phyloP scores from a whole-genome alignment of 2,888 invertebrate genomes.

The Automeris io region DNA sequence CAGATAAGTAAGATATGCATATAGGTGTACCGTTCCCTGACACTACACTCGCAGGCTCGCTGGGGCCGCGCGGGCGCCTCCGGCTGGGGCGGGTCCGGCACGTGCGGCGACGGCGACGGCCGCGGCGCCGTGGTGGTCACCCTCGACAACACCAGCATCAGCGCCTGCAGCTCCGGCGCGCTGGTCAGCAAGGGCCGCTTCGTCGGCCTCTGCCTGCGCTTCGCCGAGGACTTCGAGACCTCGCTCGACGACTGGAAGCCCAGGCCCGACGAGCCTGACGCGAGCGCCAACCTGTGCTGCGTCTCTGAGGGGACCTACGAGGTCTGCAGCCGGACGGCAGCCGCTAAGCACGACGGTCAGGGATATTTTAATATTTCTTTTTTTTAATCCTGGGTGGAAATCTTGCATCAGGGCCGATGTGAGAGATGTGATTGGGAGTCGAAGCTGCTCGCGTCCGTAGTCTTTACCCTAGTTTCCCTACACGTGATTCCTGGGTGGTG shows the following conservation, averaged over 20 bases:
- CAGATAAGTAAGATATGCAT: no score
- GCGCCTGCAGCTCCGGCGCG: conserved; percentile 96
- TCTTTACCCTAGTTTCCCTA: no score
- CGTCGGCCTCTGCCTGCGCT: conserved; percentile 93
- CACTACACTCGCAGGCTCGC: conserved; percentile 23
- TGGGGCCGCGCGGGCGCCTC: conserved; percentile 82
- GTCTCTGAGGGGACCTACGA: conserved; percentile 99
- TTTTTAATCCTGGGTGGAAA: no score
- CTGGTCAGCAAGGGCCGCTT: conserved; percentile 89
- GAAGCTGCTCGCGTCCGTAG: no score
- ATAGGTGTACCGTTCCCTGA: no score
- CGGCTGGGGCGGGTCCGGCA: conserved; percentile 52
- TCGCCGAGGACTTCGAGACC: conserved; percentile 98
- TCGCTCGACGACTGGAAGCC: conserved; percentile 99
- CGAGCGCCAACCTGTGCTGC: conserved; percentile 93
- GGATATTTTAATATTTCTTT: neutral
- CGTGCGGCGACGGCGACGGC: conserved; percentile 83
- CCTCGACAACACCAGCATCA: conserved; percentile 95
- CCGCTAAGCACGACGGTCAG: conserved; percentile 87
- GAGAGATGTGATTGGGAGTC: no score
- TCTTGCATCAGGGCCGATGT: no score
- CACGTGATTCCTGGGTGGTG: no score
- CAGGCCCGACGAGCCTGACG: conserved; percentile 81
- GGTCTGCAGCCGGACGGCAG: conserved; percentile 95
- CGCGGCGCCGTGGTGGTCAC: conserved; percentile 97